These are phyloP conservation scores for Psilopogon haemacephalus DNA, from an alignment of 2,113 vertebrate species.

Conservation along the genomic window DNA sequence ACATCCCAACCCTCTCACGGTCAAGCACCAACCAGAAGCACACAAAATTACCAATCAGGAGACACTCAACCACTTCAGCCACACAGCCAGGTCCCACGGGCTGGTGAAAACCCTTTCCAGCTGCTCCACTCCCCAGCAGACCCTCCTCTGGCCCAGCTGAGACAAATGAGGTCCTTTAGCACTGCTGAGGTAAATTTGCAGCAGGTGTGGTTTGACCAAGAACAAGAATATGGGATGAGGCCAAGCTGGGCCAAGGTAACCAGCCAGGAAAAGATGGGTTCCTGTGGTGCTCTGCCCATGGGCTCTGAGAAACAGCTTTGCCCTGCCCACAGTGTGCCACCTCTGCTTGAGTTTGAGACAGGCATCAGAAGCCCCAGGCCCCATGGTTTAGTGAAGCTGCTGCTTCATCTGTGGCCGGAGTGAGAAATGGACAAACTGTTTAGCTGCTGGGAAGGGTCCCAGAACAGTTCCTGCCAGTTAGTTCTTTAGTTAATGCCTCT, in stretches of 20 bases:
- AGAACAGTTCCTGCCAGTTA: neutral
- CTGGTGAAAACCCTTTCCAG: neutral
- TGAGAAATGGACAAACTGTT: accelerated
- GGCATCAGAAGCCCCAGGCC: neutral
- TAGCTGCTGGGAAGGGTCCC: neutral
- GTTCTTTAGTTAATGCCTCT: neutral
- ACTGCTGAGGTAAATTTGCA: accelerated
- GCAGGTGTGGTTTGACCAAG: accelerated
- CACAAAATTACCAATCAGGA: accelerated
- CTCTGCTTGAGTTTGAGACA: accelerated
- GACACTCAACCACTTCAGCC: accelerated
- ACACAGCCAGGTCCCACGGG: accelerated
- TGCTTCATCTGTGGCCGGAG: neutral
- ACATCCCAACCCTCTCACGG: accelerated
- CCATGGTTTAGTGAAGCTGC: accelerated
- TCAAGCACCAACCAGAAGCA: neutral
- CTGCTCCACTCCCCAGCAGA: neutral
- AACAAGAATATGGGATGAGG: accelerated
- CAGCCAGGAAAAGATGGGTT: neutral
- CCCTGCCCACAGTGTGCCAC: neutral
- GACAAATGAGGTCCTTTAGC: accelerated
- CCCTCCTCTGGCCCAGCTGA: neutral
- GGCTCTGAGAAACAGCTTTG: neutral
- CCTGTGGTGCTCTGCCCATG: neutral
- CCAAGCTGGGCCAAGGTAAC: neutral